Base-by-base conservation (phyloP, 2,888 invertebrate genomes). In the Argynnis bischoffii region DNA sequence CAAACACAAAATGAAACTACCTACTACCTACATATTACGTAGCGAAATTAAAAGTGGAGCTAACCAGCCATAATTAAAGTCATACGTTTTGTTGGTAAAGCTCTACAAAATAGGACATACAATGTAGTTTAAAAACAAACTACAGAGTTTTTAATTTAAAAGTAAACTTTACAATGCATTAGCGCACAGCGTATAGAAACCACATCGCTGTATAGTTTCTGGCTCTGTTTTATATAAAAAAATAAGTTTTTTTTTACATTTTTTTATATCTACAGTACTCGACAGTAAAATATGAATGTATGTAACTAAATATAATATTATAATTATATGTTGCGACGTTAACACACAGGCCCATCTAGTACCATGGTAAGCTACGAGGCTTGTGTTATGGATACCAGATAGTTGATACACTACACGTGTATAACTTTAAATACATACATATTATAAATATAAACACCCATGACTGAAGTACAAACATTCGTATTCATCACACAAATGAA, bases 61-160 rank as follows among this genome's bases (percentile, higher is more conserved):
- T 55, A 66, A 60, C 66, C 60, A 61, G 50, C 60, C 47, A 55
- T 66, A 66, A 66, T 66, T 60, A 65, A 59, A 65, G 65, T 65
- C 53, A 59, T 66, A 66, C n/a, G 60, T 61, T 55, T 66, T 55
- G 65, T 65, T 65, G 51, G 61, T 50, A 60, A 54, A 54, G 55
- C 66, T 41, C 50, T 66, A 55, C 48, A 55, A 61, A 66, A 55
- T 55, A 61, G 50, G 35, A 66, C 66, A 31, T 54, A 66, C 51
- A 66, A 53, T 59, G 57, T 47, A 54, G 26, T 59, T 65, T 47
- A 48, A 61, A 55, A 61, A 41, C 48, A 61, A 8, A 51, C 15
- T 60, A 35, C 35, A 41, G 21, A 54, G 15, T 54, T 59, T 48
- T 61, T n/a, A 60, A 61, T 61, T 61, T 61, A 11, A 41, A 61